Base-by-base conservation (phyloP, 2,888 invertebrate genomes). In the Lepeophtheirus nordmannii region DNA sequence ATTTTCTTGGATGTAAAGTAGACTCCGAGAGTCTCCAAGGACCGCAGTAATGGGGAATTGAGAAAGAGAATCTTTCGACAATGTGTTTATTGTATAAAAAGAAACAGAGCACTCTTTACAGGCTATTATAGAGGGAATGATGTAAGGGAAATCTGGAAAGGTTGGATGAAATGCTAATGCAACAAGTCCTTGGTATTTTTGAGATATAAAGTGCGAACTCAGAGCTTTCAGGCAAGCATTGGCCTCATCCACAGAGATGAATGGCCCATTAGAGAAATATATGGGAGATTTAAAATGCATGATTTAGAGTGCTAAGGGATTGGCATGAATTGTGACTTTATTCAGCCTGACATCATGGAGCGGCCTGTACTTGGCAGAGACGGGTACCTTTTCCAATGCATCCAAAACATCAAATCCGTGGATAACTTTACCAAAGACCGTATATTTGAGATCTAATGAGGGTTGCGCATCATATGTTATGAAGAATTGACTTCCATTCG, bases 401-500 rank as follows among this genome's bases (percentile, higher is more conserved):
- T 98, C 97, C 46, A 99, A 78, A 0, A 88, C 85, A 75, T 97
- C 96, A 74, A 93, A 85, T 2, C 98, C 98, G 80, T 98, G 97
- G 72, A 98, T 97, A 0, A 97, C 85, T 74, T 86, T 92, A 75
- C 89, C 98, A 82, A 98, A 94, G 53, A 94, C 75, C 7, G 97
- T 97, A 75, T 98, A 97, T 75, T 98, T 98, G 68, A 96, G 80
- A 77, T 98, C 97, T 67, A 99, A 37, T 17, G 66, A 58, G 10
- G 66, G 88, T 74, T 98, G 97, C 67, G 92, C 85, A 14, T 83
- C 86, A 76, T 97, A 98, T 0, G 89, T 85, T 70, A 99, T 87
- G 75, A 98, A 98, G 77, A 99, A 99, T 75, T 98, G 98, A 72
- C 94, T 94, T 3, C 87, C 89, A 80, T 98, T 99, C 11, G 92